Percentiles rank a stretch among this genome's conserved stretches.
Conservation (phyloP, 2,888 invertebrate genomes). For the Stramonita haemastoma region DNA sequence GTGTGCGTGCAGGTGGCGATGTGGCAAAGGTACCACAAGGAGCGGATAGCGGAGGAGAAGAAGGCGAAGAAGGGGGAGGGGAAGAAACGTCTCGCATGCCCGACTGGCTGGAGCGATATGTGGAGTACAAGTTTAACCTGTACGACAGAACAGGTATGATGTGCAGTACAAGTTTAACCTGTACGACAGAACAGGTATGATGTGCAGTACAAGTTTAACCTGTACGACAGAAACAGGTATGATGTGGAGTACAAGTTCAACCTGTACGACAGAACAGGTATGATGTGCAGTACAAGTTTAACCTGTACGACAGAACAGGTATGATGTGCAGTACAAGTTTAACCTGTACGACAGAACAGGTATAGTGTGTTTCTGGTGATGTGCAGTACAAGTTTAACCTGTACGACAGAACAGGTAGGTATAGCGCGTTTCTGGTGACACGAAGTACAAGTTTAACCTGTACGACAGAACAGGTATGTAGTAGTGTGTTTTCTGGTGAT, state of each 20-base stretch:
- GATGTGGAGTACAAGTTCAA: not conserved
- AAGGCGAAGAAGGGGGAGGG: conserved; percentile 57
- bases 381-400: too few species aligned
- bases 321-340: conserved; percentile 42
- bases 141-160: conserved; percentile 74
- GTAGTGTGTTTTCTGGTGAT: too few species aligned
- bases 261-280: not conserved
- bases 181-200: conserved; percentile 71
- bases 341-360: conserved; percentile 66
- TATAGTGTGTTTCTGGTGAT: too few species aligned
- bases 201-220: not conserved
- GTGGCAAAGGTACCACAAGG: conserved; percentile 66
- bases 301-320: conserved; percentile 74
- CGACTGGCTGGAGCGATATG: conserved; percentile 73
- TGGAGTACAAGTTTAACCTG: conserved; percentile 75
- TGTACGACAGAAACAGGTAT: not conserved
- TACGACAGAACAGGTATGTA: too few species aligned
- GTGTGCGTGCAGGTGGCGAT: conserved; percentile 48
- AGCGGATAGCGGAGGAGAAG: conserved; percentile 53
- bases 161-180: conserved; percentile 74
- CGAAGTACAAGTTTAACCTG: too few species aligned
- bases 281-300: conserved; percentile 75
- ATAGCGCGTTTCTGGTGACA: too few species aligned
- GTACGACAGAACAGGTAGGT: too few species aligned
- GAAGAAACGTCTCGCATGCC: conserved; percentile 60